Evolutionary conservation across 1,140 invertebrate species (phyloP).

Genomic region (Drosophila equinoxialis): DNA sequence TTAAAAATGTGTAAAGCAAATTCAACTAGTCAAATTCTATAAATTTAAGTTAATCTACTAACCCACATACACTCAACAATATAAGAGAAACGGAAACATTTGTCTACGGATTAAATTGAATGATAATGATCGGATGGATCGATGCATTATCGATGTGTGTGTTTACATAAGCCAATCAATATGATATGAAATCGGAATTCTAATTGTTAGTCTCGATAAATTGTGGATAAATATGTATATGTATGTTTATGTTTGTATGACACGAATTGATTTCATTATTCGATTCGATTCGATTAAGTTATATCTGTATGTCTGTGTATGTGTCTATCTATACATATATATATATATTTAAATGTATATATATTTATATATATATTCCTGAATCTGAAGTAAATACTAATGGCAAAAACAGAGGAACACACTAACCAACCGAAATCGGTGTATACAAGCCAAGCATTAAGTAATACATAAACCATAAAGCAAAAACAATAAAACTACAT

Average conservation of each 20-base stretch:
- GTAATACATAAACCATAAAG: constrained; percentile 45
- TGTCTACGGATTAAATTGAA: constrained; percentile 12
- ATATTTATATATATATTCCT: constrained; percentile 2
- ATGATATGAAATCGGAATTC: constrained; percentile 32
- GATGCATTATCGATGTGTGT: constrained; percentile 22
- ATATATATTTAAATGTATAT: constrained; percentile 20
- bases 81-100: constrained; percentile 21
- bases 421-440: constrained; percentile 58
- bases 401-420: constrained; percentile 31
- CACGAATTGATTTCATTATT: not conserved
- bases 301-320: constrained; percentile 38
- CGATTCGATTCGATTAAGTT: not conserved
- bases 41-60: constrained; percentile 76
- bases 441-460: constrained; percentile 38
- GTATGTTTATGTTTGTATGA: constrained; percentile 52
- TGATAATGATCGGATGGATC: constrained; percentile 4
- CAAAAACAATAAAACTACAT: constrained; percentile 45
- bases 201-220: constrained; percentile 40
- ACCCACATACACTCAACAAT: constrained; percentile 68
- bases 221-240: constrained; percentile 43
- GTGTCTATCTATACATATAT: constrained; percentile 56
- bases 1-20: constrained; percentile 79
- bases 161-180: constrained; percentile 14
- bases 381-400: constrained; percentile 35
- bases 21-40: constrained; percentile 82